A percentile compares a stretch with the other conserved stretches of the same genome.
Evolutionary conservation across 2,113 vertebrate species (phyloP).

Genomic region (Fukomys damarensis): DNA sequence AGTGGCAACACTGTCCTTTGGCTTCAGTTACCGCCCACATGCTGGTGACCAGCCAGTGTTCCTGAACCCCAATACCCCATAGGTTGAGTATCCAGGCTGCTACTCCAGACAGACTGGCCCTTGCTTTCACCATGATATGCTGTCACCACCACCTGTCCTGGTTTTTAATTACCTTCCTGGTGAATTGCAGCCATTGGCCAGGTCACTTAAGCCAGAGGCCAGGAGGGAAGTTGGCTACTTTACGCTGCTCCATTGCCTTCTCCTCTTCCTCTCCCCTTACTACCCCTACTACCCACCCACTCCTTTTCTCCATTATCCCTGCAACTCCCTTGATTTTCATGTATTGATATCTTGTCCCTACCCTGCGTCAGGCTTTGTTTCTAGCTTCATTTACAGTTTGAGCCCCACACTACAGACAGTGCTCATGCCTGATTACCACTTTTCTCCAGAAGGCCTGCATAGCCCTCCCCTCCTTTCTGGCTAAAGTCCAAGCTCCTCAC

Average conservation of each 20-base stretch:
- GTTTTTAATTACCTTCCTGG: not conserved
- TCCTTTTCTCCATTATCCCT: not conserved
- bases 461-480: not conserved
- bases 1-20: no score
- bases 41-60: not conserved
- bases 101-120: not conserved
- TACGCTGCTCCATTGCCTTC: not conserved
- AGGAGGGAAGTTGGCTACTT: not conserved
- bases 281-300: not conserved
- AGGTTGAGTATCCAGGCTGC: not conserved
- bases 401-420: not conserved
- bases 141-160: not conserved
- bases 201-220: no score
- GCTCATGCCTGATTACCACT: not conserved
- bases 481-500: not conserved
- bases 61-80: not conserved
- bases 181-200: fast-evolving
- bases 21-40: no score
- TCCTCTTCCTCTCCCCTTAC: not conserved
- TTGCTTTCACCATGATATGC: fast-evolving
- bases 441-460: not conserved
- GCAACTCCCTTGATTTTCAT: not conserved
- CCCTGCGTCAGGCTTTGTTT: not conserved
- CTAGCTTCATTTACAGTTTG: not conserved
- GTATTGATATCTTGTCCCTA: not conserved